Conservation (phyloP, 2,113 vertebrate genomes). For the Podiceps cristatus region DNA sequence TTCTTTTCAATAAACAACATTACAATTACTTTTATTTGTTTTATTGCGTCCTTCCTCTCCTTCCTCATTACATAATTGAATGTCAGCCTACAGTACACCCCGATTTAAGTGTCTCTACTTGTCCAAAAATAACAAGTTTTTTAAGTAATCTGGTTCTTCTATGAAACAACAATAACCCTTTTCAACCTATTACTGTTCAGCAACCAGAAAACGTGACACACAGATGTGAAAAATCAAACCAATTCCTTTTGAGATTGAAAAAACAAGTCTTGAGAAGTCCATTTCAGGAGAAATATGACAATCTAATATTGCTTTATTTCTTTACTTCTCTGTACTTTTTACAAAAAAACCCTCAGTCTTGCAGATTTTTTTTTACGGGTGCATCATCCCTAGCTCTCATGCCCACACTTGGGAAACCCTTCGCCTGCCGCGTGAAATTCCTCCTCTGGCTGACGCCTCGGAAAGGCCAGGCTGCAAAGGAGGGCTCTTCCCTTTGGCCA, state of each 20-base stretch:
- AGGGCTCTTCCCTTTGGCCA: neutral
- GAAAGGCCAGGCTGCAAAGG: neutral
- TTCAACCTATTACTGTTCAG: neutral
- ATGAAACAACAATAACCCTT: neutral
- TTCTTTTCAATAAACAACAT: neutral
- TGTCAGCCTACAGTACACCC: neutral
- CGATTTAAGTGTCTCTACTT: conserved; percentile 31
- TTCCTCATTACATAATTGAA: conserved; percentile 39
- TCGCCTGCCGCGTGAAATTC: rapidly evolving
- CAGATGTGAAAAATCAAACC: neutral
- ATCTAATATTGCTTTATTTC: neutral
- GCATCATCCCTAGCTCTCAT: neutral
- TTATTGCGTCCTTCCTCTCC: neutral
- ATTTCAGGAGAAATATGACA: neutral
- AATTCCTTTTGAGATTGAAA: neutral
- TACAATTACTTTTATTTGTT: conserved; percentile 19
- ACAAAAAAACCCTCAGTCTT: neutral
- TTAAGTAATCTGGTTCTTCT: neutral
- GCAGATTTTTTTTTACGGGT: rapidly evolving
- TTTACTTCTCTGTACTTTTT: neutral
- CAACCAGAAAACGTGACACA: neutral
- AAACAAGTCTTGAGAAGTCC: neutral
- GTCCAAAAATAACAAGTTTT: conserved; percentile 14
- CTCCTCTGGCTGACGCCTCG: neutral
- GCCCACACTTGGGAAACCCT: neutral